Conservation (phyloP, 2,113 vertebrate species). For the Acrocephalus arundinaceus region DNA sequence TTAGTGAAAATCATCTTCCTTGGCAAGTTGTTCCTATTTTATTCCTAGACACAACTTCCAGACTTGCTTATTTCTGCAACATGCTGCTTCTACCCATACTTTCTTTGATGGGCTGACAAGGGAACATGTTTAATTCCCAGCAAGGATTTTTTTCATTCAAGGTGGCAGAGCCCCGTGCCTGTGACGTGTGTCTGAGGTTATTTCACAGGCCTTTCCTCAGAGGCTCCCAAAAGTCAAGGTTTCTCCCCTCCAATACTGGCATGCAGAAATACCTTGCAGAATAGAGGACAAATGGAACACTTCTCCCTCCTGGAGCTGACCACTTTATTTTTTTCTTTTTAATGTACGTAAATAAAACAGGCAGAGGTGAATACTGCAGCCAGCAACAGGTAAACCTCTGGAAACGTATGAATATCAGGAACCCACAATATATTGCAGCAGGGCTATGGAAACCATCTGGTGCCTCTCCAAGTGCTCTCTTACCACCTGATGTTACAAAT, state of each 20-base stretch:
- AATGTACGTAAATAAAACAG: background rate
- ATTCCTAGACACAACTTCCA: background rate
- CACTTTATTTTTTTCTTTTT: background rate
- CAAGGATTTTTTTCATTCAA: background rate
- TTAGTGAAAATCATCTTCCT: background rate
- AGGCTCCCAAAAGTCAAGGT: background rate
- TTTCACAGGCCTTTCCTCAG: background rate
- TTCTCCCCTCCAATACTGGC: background rate
- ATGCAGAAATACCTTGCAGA: background rate
- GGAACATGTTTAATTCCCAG: background rate
- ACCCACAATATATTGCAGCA: background rate
- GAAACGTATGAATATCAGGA: background rate
- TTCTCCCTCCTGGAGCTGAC: background rate
- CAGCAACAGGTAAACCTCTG: background rate
- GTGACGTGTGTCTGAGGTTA: accelerated
- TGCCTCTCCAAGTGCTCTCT: background rate
- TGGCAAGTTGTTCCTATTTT: background rate
- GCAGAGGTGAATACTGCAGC: background rate
- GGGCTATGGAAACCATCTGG: background rate
- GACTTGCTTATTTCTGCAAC: background rate
- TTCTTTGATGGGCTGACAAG: background rate
- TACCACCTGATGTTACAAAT: background rate
- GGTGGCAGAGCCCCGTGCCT: background rate
- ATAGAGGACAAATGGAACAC: background rate
- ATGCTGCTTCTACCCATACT: background rate